Conservation (phyloP, 2,797 vertebrate genomes). For the Malacoraja senta region DNA sequence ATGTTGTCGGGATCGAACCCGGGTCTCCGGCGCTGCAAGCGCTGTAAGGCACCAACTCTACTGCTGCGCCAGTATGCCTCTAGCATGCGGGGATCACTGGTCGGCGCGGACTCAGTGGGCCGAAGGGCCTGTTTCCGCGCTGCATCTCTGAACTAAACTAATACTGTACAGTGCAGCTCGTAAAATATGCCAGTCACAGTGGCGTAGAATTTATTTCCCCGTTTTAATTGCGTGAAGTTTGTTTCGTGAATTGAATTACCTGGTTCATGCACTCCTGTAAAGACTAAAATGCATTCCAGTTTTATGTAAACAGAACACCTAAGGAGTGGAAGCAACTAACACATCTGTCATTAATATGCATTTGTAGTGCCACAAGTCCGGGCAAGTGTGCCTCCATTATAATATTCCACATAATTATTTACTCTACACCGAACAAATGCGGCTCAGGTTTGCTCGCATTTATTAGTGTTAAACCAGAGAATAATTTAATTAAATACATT, state of each 20-base stretch:
- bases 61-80: no score
- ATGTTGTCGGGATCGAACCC: no score
- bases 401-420: constrained; percentile 30
- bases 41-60: no score
- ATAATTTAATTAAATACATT: constrained; percentile 20
- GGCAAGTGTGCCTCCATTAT: not conserved
- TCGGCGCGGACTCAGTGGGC: no score
- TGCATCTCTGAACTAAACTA: no score
- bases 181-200: not conserved
- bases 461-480: not conserved
- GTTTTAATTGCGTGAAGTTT: constrained; percentile 32
- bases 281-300: constrained; percentile 10
- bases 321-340: constrained; percentile 25
- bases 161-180: no score
- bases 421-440: not conserved
- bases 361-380: constrained; percentile 6
- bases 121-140: no score
- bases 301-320: constrained; percentile 16
- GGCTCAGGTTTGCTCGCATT: constrained; percentile 1
- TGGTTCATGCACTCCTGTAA: constrained; percentile 14
- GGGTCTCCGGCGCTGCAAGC: no score
- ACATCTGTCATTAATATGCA: constrained; percentile 26
- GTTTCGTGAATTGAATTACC: constrained; percentile 24
- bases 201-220: constrained; percentile 1
- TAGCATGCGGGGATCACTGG: no score